Evolutionary conservation across 2,888 invertebrate genomes (phyloP).

Genomic region (Orthosia cruda): DNA sequence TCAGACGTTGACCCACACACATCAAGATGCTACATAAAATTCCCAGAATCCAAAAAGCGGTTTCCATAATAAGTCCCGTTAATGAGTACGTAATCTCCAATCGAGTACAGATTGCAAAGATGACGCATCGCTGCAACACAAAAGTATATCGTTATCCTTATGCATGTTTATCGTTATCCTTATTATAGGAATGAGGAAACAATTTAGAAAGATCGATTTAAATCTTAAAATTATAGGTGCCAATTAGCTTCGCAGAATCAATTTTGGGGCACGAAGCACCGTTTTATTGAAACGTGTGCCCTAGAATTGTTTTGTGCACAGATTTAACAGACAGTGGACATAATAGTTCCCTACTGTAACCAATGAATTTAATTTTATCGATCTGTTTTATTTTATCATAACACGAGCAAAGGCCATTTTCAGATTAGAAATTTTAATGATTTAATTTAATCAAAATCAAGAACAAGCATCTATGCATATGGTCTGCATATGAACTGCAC

Average conservation of each 20-base stretch:
- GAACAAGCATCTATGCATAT: no score
- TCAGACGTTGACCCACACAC: slow-evolving; percentile 32
- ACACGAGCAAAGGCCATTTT: no score
- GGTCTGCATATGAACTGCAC: no score
- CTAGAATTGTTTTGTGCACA: neutral
- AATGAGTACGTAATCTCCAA: slow-evolving; percentile 8
- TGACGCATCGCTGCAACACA: neutral
- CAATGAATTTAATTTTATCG: no score
- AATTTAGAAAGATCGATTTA: neutral
- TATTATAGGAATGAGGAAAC: neutral
- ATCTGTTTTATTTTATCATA: no score
- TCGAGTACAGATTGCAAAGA: neutral
- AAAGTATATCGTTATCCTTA: no score
- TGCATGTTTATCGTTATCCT: neutral
- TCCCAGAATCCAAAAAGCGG: slow-evolving; percentile 20
- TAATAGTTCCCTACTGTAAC: no score
- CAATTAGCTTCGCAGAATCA: neutral
- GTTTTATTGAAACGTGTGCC: no score
- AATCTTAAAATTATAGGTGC: neutral
- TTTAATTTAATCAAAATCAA: no score
- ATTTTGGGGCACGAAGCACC: neutral
- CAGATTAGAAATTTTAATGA: no score
- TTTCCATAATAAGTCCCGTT: neutral
- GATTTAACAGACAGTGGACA: neutral
- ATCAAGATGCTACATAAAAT: slow-evolving; percentile 2